These are phyloP conservation scores for Allygus modestus DNA, from an alignment of 2,888 invertebrate genomes.

Conservation along the genomic window DNA sequence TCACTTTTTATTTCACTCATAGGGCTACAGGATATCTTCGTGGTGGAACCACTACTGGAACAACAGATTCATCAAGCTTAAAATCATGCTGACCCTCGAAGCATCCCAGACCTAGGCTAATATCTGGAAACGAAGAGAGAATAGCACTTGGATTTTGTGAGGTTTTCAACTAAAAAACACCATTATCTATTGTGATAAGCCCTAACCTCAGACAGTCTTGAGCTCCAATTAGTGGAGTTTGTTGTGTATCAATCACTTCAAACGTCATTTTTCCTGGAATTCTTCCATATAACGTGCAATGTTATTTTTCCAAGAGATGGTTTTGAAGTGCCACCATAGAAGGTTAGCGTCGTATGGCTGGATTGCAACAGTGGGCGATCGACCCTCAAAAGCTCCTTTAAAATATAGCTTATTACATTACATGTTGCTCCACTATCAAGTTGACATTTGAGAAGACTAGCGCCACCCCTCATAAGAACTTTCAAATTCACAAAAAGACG, in stretches of 20 bases:
- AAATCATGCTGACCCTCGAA: neutral
- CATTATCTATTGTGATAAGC: too few relatives aligned
- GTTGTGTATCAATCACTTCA: too few relatives aligned
- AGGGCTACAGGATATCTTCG: conserved; percentile 1
- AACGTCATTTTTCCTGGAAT: too few relatives aligned
- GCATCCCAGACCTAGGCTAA: too few relatives aligned
- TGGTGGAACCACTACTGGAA: neutral
- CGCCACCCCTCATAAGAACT: neutral
- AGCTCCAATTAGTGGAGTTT: too few relatives aligned
- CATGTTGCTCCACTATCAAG: neutral
- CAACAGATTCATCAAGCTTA: neutral
- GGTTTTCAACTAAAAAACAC: neutral
- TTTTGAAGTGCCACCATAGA: neutral
- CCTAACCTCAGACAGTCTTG: too few relatives aligned
- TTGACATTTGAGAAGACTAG: neutral
- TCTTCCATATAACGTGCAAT: too few relatives aligned
- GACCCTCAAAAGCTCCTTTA: too few relatives aligned
- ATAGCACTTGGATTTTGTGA: neutral
- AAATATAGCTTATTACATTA: neutral
- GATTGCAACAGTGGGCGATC: too few relatives aligned
- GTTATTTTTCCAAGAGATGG: too few relatives aligned
- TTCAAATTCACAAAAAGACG: neutral
- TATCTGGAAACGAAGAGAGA: too few relatives aligned
- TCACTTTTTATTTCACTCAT: neutral
- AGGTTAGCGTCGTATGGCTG: too few relatives aligned